Evolutionary conservation across 2,888 invertebrate species (phyloP).

Genomic region (Kuschelorhynchus macadamiae): DNA sequence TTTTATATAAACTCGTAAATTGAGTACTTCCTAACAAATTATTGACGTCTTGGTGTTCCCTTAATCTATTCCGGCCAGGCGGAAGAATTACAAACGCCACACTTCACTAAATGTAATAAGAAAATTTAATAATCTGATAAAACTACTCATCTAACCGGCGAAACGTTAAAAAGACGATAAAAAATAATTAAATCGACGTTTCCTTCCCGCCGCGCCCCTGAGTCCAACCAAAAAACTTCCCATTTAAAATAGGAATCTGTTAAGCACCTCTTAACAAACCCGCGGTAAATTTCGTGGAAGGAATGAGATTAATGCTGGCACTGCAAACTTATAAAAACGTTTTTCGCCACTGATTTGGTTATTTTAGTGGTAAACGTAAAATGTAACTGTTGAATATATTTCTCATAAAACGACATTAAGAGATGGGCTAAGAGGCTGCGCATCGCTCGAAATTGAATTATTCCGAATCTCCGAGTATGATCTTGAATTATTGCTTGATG

Average conservation of each 20-base stretch:
- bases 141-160: not conserved
- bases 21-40: too few species aligned
- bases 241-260: slow-evolving; percentile 48
- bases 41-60: too few species aligned
- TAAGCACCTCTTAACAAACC: slow-evolving; percentile 48
- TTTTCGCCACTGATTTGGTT: slow-evolving; percentile 45
- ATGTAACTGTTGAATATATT: slow-evolving; percentile 47
- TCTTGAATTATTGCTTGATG: slow-evolving; percentile 57
- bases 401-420: slow-evolving; percentile 53
- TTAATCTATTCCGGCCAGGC: too few species aligned
- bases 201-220: too few species aligned
- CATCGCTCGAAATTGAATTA: slow-evolving; percentile 59
- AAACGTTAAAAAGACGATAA: slow-evolving; percentile 27
- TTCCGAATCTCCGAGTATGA: slow-evolving; percentile 56
- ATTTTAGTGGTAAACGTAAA: slow-evolving; percentile 46
- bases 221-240: slow-evolving; percentile 35
- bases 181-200: slow-evolving; percentile 38
- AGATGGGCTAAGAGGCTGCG: slow-evolving; percentile 49
- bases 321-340: slow-evolving; percentile 43
- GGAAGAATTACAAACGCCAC: slow-evolving; percentile 15
- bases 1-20: too few species aligned
- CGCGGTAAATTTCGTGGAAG: slow-evolving; percentile 48
- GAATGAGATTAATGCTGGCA: slow-evolving; percentile 51
- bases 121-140: slow-evolving; percentile 41
- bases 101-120: slow-evolving; percentile 30